phyloP scores from a whole-genome alignment of 2,113 vertebrate genomes.

The Cephalopterus ornatus region DNA sequence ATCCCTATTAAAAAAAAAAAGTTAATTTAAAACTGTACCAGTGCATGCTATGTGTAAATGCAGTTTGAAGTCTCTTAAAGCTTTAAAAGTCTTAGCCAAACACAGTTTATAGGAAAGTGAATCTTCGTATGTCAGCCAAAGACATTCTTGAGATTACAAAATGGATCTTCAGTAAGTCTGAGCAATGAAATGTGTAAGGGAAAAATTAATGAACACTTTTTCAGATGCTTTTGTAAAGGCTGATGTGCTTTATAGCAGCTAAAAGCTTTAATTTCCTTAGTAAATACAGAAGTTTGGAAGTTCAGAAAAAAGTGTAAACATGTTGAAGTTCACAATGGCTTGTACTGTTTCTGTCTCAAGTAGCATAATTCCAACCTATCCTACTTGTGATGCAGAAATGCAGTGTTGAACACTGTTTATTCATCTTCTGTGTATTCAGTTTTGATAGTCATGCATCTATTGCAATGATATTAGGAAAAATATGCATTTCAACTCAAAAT shows the following conservation, averaged over 20 bases:
- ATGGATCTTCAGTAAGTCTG: neutral
- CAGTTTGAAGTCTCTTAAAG: neutral
- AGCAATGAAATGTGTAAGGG: neutral
- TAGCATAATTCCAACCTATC: neutral
- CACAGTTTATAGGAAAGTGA: neutral
- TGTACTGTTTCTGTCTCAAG: neutral
- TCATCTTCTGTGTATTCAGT: neutral
- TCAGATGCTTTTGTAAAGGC: neutral
- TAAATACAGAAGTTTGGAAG: neutral
- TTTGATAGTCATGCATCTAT: neutral
- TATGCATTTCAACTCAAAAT: neutral
- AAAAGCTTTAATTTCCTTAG: neutral
- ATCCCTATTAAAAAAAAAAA: neutral
- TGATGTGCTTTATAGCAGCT: neutral
- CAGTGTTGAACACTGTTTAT: neutral
- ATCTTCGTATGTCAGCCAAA: neutral
- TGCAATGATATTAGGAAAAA: neutral
- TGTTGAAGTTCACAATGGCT: neutral
- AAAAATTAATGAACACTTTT: neutral
- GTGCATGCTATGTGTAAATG: neutral
- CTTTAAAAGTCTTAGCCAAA: neutral
- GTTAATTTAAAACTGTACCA: neutral
- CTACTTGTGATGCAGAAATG: neutral
- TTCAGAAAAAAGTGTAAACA: neutral
- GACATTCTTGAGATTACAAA: neutral